Conservation (phyloP, 1,140 invertebrate genomes). For the Propsilocerus akamusi region DNA sequence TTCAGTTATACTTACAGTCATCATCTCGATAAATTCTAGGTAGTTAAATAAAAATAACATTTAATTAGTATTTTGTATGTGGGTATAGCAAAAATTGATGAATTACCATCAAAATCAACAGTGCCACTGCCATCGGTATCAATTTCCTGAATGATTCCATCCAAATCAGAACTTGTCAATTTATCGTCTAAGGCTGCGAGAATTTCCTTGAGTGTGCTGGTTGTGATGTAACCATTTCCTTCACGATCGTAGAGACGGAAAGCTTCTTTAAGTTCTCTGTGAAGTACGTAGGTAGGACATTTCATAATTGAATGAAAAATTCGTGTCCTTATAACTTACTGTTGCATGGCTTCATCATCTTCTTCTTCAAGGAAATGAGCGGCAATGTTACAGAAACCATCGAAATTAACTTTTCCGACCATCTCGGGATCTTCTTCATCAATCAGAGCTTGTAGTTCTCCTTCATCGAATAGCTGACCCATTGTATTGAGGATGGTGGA, state of each 20-base stretch:
- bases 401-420: conserved; percentile 80
- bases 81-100: too few relatives aligned
- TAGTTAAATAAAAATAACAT: conserved; percentile 13
- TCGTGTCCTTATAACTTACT: too few relatives aligned
- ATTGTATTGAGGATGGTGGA: conserved; percentile 85
- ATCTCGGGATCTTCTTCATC: conserved; percentile 73
- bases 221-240: conserved; percentile 88
- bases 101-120: conserved; percentile 67
- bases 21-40: conserved; percentile 72
- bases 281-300: neutral
- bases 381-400: conserved; percentile 79
- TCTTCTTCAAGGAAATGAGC: conserved; percentile 80
- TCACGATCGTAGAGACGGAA: conserved; percentile 61
- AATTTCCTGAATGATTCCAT: conserved; percentile 83
- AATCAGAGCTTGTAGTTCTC: conserved; percentile 63
- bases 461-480: conserved; percentile 80
- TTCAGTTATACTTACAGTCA: conserved; percentile 49
- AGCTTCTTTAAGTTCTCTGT: conserved; percentile 70
- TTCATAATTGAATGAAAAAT: neutral
- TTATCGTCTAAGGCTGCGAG: conserved; percentile 79
- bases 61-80: neutral
- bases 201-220: conserved; percentile 74
- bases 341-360: conserved; percentile 81
- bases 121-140: conserved; percentile 87
- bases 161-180: conserved; percentile 59